Conservation (phyloP, 2,888 invertebrate genomes). For the Drosophila sordidula region DNA sequence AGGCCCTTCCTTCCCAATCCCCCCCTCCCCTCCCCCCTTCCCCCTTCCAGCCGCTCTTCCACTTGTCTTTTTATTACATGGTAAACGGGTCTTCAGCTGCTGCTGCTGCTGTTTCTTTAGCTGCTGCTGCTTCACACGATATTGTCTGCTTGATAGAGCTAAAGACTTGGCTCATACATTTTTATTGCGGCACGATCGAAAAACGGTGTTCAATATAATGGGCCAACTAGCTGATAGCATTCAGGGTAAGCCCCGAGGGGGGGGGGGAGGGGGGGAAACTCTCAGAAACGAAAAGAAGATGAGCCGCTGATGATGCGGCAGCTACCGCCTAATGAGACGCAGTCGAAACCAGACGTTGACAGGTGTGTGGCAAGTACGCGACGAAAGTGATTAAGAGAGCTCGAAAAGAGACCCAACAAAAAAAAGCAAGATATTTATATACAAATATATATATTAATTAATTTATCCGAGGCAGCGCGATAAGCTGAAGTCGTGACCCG, state of each 20-base stretch:
- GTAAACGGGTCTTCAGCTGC: constrained; percentile 46
- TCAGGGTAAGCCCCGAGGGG: neutral
- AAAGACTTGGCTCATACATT: constrained; percentile 72
- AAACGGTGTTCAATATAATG: constrained; percentile 78
- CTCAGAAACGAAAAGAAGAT: constrained; percentile 6
- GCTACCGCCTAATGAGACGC: constrained; percentile 57
- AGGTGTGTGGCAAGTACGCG: constrained; percentile 40
- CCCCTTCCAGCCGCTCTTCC: neutral
- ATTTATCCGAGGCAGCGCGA: constrained; percentile 38
- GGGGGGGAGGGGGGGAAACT: neutral
- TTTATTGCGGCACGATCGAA: constrained; percentile 79
- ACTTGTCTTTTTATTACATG: constrained; percentile 57
- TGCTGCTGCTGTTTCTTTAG: constrained; percentile 18
- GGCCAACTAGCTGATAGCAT: constrained; percentile 36
- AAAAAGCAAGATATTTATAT: no score
- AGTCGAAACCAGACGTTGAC: constrained; percentile 30
- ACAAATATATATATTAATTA: constrained; percentile 63
- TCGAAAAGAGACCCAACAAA: constrained; percentile 31
- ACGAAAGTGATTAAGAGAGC: constrained; percentile 63
- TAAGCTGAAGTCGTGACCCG: constrained; percentile 61
- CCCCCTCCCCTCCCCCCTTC: neutral
- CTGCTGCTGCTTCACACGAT: constrained; percentile 72
- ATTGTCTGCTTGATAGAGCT: constrained; percentile 70
- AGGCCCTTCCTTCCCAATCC: constrained; percentile 1
- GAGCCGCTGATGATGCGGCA: constrained; percentile 23